Evolutionary conservation across 2,888 invertebrate genomes (phyloP), one percentile per base, ranked within the genome.

Genomic region (Apotomis capreana): DNA sequence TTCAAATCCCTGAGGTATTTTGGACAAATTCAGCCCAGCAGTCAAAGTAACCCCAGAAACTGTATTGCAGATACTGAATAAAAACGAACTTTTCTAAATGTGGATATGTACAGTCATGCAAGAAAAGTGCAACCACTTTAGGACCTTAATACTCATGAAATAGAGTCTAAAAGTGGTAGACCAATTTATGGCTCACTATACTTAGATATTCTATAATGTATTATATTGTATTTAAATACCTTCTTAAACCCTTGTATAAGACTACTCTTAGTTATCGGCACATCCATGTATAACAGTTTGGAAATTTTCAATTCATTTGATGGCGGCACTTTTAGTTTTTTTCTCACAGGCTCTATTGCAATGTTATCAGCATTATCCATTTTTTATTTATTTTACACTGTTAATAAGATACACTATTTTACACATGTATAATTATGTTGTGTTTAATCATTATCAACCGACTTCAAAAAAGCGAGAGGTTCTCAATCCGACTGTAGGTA

Each of bases 211-310:
- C 6, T 49, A 49, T 49, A 3, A 0, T 46, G 2, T 46, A 5
- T 3, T 9, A 46, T 0, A 49, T 13, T 8, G 10, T 60, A 1
- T 37, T 8, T 37, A 5, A 26, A 74, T 80, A 80, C 78, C 83
- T 76, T 69, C 81, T 81, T 46, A 37, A 75, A 73, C 57, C 78
- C 79, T 63, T 81, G 80, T 61, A 78, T 79, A 15, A 85, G 82
- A 44, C 74, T 78, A 74, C 87, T 88, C 4, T 80, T 77, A 51
- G 81, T 80, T 15, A 82, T 65, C 0, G 89, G 88, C 1, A 79
- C 70, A 49, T 88, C 89, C 79, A 87, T 81, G 57, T 74, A 84
- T 37, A 87, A 73, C 0, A 78, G 80, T 71, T 87, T 89, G 0
- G 84, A 82, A 54, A 88, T 77, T 63, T 74, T 80, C 61, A 85